phyloP scores from a whole-genome alignment of 1,140 invertebrate genomes.

The Lordiphosa collinella region DNA sequence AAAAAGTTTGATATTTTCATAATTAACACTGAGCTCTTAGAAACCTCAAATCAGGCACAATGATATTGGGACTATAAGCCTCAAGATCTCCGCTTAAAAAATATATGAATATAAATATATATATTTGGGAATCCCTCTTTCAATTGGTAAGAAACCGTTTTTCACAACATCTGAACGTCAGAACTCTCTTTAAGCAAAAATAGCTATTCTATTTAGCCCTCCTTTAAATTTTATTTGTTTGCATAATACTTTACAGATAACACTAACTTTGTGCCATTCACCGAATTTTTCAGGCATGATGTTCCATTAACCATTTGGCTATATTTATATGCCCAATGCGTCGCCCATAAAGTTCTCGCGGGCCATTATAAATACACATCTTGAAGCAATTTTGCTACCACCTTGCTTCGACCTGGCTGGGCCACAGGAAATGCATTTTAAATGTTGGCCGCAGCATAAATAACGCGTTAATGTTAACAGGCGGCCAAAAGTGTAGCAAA shows the following conservation, averaged over 20 bases:
- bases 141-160: too few species aligned
- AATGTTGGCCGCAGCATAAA: slow-evolving; percentile 66
- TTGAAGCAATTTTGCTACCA: slow-evolving; percentile 46
- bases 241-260: too few species aligned
- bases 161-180: too few species aligned
- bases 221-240: too few species aligned
- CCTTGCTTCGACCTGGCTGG: slow-evolving; percentile 2
- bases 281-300: slow-evolving; percentile 12
- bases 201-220: too few species aligned
- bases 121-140: too few species aligned
- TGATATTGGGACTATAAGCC: too few species aligned
- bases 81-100: too few species aligned
- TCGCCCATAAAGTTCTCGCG: slow-evolving; percentile 48
- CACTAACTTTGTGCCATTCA: background rate
- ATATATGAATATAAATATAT: too few species aligned
- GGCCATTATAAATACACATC: slow-evolving; percentile 59
- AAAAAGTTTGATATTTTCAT: too few species aligned
- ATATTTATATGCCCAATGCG: slow-evolving; percentile 51
- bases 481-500: slow-evolving; percentile 17
- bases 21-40: too few species aligned
- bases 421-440: slow-evolving; percentile 67
- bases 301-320: slow-evolving; percentile 12
- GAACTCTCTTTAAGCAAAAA: background rate
- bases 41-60: too few species aligned
- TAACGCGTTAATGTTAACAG: slow-evolving; percentile 71